Evolutionary conservation across 2,113 vertebrate genomes (phyloP), one percentile per base, ranked within the genome.

Genomic region (Stictonetta naevosa): DNA sequence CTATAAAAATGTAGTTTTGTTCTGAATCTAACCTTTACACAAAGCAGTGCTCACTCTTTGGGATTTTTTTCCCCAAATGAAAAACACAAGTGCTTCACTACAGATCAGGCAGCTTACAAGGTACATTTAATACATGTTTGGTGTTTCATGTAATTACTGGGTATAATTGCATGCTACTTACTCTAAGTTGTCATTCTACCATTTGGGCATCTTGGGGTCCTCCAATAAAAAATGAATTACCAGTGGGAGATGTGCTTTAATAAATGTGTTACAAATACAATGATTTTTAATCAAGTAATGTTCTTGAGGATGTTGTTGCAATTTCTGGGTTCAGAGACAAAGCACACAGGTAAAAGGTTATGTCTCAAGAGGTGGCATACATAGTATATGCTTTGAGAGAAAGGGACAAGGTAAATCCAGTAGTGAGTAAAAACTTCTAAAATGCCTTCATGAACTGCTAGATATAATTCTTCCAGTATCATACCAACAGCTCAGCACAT

Each of bases 1-100:
- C 13, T 87, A 64, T 82, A 44, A 86, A 89, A 66, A 50, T 55
- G 10, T 8, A 31, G 14, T 67, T 79, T 75, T 68, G 29, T 62
- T 86, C 31, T 58, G 62, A 73, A 68, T 66, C 28, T 87, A 80
- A 94, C 74, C 62, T 95, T 95, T 95, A 79, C 62, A 85, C 36
- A 94, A 82, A 85, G 84, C 34, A 86, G 76, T 6, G 87, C 82
- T 79, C 44, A 89, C 17, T 28, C 36, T 69, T 48, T 22, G 12
- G 53, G 58, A 33, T 59, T 52, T 69, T 66, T 42, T 3, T 3
- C 11, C 55, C 21, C 14, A 44, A 29, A 75, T 58, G 23, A 26
- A 26, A 38, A 38, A 14, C 60, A 63, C 60, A 40, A 29, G 17
- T 64, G 62, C 28, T 64, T 64, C 26, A 40, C 36, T 40, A 36